A percentile compares a stretch with the other conserved stretches of the same genome.
These are phyloP conservation scores for Lagodon rhomboides DNA, from an alignment of 2,797 vertebrate genomes.

Conservation along the genomic window DNA sequence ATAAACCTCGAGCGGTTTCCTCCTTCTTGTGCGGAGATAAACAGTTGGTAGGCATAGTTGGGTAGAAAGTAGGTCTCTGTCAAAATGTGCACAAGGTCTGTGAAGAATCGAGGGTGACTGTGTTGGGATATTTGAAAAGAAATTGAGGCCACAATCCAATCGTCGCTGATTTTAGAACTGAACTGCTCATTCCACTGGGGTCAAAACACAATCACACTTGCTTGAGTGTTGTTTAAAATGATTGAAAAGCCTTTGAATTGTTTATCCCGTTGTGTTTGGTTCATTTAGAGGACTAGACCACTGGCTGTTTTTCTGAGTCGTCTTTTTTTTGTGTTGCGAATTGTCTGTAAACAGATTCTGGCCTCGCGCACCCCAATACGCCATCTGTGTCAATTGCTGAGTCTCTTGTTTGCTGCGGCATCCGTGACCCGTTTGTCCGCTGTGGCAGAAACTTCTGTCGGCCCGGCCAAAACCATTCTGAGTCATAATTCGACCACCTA, in stretches of 20 bases:
- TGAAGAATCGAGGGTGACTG: not conserved
- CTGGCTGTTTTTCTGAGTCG: not conserved
- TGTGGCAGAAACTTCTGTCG: slow-evolving; percentile 17
- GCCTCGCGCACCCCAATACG: not conserved
- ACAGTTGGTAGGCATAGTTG: not conserved
- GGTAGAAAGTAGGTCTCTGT: not conserved
- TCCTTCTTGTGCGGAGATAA: not conserved
- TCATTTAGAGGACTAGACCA: not conserved
- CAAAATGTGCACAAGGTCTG: not conserved
- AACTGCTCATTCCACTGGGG: not conserved
- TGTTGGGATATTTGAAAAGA: not conserved
- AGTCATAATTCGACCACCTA: slow-evolving; percentile 22
- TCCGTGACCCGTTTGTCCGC: slow-evolving; percentile 33
- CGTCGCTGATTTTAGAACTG: not conserved
- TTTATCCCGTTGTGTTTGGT: not conserved
- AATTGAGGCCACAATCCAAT: not conserved
- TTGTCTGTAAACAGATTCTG: slow-evolving; percentile 11
- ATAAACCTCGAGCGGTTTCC: not conserved
- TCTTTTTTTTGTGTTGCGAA: not conserved
- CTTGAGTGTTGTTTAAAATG: not conserved
- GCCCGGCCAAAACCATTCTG: slow-evolving; percentile 16
- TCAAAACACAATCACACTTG: not conserved
- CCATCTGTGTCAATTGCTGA: slow-evolving; percentile 20
- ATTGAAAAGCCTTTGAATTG: not conserved
- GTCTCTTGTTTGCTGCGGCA: slow-evolving; percentile 7